Base-by-base conservation (phyloP, 2,888 invertebrate species). In the Seira musarum region DNA sequence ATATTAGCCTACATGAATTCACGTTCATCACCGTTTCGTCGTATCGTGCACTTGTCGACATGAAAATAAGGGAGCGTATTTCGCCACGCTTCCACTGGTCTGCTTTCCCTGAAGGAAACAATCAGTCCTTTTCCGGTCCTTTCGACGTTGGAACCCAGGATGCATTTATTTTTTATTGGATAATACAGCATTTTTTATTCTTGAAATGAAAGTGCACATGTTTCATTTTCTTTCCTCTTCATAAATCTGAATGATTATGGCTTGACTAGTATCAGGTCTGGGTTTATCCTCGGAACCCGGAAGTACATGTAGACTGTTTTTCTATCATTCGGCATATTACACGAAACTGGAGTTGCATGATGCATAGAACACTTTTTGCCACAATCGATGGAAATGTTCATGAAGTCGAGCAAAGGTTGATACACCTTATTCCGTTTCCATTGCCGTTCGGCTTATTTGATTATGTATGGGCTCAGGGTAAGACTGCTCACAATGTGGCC, bases 1-100 rank as follows among this genome's bases (percentile, higher is more conserved):
- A 68, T 60, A 35, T 82, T 84, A 0, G 82, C 30, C 57, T 84
- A 81, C 15, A 82, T 40, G 40, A 69, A 82, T 8, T 80, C 49
- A 0, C 5, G 2, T 1, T 77, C 46, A 17, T 83, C 80, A 1
- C 21, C 1, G 1, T n/a, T 49, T 1, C 57, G 40, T 15, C 2
- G 3, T 1, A 17, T 25, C 1, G 30, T 17, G 19, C 83, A 78
- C 1, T 63, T 13, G 5, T 8, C 15, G 0, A 80, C 53, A 0
- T 0, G 1, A 22, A 71, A 82, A 17, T 82, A 53, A 8, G 68
- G 67, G 0, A 64, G 19, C 0, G 25, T n/a, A 13, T 57, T 8
- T 15, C n/a, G 5, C 0, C 1, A 21, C 1, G n/a, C 21, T 1
- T 1, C 15, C 15, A 25, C 49, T 19, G 19, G 13, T 15, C 68